Percentiles rank a stretch among this genome's conserved stretches.
Evolutionary conservation across 2,113 vertebrate genomes (phyloP).

Genomic region (Zapornia atra): DNA sequence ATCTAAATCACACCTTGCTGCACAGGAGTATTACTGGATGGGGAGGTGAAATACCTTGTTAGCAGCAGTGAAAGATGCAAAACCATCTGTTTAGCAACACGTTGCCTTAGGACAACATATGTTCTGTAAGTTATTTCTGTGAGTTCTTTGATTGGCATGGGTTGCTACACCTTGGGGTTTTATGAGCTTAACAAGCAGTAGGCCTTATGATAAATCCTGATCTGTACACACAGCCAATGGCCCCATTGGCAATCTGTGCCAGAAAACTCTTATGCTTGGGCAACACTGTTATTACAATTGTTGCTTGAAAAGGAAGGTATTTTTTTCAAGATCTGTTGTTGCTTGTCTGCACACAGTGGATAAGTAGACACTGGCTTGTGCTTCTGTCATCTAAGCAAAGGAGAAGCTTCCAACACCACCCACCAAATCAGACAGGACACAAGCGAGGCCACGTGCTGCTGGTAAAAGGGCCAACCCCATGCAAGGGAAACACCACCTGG

Average conservation of each 20-base stretch:
- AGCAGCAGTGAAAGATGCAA: conserved; percentile 14
- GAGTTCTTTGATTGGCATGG: background rate
- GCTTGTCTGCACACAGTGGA: background rate
- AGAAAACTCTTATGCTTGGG: background rate
- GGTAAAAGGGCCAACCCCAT: background rate
- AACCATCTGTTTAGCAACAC: background rate
- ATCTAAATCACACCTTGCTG: background rate
- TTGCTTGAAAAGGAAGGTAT: background rate
- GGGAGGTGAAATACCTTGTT: background rate
- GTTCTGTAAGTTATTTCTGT: background rate
- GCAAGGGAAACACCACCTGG: background rate
- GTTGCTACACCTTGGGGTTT: background rate
- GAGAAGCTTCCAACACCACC: background rate
- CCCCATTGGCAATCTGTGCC: background rate
- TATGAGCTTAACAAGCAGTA: background rate
- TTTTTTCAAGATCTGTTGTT: background rate
- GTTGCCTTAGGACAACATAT: conserved; percentile 40
- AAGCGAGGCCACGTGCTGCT: background rate
- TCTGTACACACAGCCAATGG: background rate
- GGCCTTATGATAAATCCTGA: background rate
- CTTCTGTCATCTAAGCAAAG: background rate
- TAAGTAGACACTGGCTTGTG: background rate
- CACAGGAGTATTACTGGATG: background rate
- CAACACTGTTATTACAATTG: background rate
- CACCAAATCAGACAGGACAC: background rate